These are phyloP conservation scores for Drosophila eohydei DNA, from an alignment of 2,888 invertebrate genomes.

Conservation along the genomic window DNA sequence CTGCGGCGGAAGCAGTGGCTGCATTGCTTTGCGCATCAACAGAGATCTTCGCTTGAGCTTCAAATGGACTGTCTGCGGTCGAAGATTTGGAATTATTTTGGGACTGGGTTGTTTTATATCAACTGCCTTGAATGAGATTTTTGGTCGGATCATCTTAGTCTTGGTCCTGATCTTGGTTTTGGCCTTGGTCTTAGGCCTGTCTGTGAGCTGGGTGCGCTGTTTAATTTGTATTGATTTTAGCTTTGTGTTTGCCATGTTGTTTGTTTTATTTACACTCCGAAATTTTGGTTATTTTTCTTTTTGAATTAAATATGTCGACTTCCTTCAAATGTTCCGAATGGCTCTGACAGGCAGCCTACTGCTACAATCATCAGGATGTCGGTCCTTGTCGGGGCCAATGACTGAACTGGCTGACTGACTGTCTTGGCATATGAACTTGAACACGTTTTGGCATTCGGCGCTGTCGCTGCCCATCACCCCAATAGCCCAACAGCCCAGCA, in stretches of 20 bases:
- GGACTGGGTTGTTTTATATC: background rate
- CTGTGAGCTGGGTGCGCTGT: background rate
- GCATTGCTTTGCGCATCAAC: conserved; percentile 24
- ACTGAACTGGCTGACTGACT: conserved; percentile 20
- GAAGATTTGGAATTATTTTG: background rate
- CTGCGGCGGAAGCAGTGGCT: conserved; percentile 16
- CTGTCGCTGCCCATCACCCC: conserved; percentile 12
- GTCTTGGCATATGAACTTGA: conserved; percentile 52
- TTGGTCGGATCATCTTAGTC: background rate
- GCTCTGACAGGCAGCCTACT: conserved; percentile 33
- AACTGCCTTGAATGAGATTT: background rate
- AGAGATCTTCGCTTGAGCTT: conserved; percentile 14
- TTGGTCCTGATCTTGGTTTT: conserved; percentile 1
- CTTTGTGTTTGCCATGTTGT: conserved; percentile 34
- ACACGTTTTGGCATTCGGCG: conserved; percentile 54
- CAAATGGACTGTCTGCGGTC: background rate
- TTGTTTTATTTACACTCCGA: conserved; percentile 19
- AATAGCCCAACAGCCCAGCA: background rate
- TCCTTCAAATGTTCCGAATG: conserved; percentile 10
- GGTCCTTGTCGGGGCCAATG: background rate
- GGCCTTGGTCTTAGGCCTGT: background rate
- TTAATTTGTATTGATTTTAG: conserved; percentile 9
- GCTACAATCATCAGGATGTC: conserved; percentile 10
- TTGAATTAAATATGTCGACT: conserved; percentile 30
- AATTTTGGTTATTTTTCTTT: conserved; percentile 28